Base-by-base conservation (phyloP, 2,888 invertebrate genomes). In the Drosophila rellima region DNA sequence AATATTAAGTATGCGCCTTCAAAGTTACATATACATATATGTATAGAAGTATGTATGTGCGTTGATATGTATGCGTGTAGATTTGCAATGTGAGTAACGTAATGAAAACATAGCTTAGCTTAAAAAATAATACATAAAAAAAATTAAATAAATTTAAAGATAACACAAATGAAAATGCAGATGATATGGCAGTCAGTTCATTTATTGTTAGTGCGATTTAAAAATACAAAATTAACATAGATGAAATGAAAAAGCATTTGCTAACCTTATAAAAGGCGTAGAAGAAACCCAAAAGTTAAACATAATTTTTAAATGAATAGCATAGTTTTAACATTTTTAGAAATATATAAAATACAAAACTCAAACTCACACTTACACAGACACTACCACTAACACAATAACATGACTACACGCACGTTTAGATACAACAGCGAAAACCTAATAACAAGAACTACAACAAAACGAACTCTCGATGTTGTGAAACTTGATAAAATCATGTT, bases 391-490 rank as follows among this genome's bases (percentile, higher is more conserved):
- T 50, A 29, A 26, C 23, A 52, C n/a, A 68, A 33, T 26, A 31
- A 57, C 47, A 48, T 42, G 40, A 56, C 56, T 18, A 61, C 48
- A 50, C 50, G 39, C 65, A 62, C 54, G 4, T 45, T 54, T 45
- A 68, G 45, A 73, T 35, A 55, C 73, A 70, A 78, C 80, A 85
- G 76, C 76, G 74, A 90, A 76, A 76, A 62, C 51, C 56, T 65
- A 64, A 33, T 66, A 69, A 74, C 74, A 84, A 78, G 72, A 90
- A 82, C 71, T 81, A 88, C 78, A 81, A 81, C 83, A 81, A 90
- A 90, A 90, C 87, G 85, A 92, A 91, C 92, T 92, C 92, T 92
- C 90, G 91, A 92, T 92, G 92, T 92, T 92, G 92, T 92, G 92
- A 92, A 90, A 90, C 90, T 92, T 91, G 88, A 91, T 90, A 62